Evolutionary conservation across 2,888 invertebrate genomes (phyloP).

Genomic region (Dysmachus trigonus): DNA sequence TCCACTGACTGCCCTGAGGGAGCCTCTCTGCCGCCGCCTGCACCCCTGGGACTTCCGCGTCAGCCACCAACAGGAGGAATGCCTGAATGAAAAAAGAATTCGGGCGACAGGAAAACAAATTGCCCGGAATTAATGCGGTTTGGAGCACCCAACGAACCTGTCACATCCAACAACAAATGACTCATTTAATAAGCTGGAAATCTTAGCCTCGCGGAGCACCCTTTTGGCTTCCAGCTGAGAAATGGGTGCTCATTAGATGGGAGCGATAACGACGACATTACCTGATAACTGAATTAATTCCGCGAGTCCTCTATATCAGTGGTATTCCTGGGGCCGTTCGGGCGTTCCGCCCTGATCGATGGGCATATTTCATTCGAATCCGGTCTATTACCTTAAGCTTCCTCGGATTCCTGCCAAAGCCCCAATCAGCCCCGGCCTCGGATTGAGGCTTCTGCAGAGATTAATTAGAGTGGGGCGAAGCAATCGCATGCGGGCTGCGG

Average conservation of each 20-base stretch:
- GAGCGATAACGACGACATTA: background rate
- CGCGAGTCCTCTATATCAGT: background rate
- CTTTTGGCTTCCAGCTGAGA: background rate
- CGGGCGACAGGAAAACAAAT: background rate
- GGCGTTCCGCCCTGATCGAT: background rate
- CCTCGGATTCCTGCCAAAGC: background rate
- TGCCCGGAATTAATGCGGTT: background rate
- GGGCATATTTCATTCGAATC: background rate
- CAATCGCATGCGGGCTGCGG: background rate
- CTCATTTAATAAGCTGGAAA: background rate
- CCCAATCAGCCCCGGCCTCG: background rate
- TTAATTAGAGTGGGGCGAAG: background rate
- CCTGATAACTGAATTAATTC: background rate
- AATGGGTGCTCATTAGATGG: background rate
- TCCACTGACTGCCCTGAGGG: background rate
- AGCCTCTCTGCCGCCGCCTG: background rate
- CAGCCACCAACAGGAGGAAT: background rate
- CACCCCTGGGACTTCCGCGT: background rate
- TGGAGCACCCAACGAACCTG: background rate
- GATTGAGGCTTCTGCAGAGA: background rate
- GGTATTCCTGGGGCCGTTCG: background rate
- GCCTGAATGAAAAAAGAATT: background rate
- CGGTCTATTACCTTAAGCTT: background rate
- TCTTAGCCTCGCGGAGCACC: background rate
- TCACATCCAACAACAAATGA: background rate